Percentiles rank a stretch among this genome's conserved stretches.
Conservation (phyloP, 2,888 invertebrate genomes). For the Aporophyla nigra region DNA sequence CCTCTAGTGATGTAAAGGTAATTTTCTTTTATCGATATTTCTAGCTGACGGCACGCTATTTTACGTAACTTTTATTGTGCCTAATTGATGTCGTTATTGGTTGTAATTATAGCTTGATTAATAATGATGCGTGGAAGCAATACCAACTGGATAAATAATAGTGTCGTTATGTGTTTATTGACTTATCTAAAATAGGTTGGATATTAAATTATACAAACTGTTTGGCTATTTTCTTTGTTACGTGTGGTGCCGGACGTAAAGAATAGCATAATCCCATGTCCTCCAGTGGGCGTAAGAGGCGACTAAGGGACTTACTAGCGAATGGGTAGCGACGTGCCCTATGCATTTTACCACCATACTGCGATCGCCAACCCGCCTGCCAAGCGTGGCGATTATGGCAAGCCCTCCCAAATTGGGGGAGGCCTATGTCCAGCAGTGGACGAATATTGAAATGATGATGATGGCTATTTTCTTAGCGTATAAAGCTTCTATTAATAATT, state of each 20-base stretch:
- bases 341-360: too few relatives aligned
- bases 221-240: background rate
- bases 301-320: too few relatives aligned
- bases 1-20: conserved; percentile 75
- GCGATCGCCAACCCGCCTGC: too few relatives aligned
- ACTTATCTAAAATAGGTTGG: background rate
- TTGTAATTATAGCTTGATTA: conserved; percentile 2
- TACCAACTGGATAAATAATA: too few relatives aligned
- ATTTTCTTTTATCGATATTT: conserved; percentile 45
- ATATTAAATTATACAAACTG: background rate
- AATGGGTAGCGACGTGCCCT: too few relatives aligned
- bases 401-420: too few relatives aligned
- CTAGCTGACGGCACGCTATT: conserved; percentile 7
- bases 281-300: too few relatives aligned
- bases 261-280: too few relatives aligned
- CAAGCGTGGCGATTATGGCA: too few relatives aligned
- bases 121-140: background rate
- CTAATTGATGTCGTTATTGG: conserved; percentile 23
- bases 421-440: too few relatives aligned
- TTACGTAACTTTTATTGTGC: conserved; percentile 24
- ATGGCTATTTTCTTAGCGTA: background rate
- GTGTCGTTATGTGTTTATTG: background rate
- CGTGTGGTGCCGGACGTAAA: too few relatives aligned
- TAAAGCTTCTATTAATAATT: background rate
- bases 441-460: too few relatives aligned